phyloP scores from a whole-genome alignment of 2,113 vertebrate genomes.

The Barnardius zonarius region DNA sequence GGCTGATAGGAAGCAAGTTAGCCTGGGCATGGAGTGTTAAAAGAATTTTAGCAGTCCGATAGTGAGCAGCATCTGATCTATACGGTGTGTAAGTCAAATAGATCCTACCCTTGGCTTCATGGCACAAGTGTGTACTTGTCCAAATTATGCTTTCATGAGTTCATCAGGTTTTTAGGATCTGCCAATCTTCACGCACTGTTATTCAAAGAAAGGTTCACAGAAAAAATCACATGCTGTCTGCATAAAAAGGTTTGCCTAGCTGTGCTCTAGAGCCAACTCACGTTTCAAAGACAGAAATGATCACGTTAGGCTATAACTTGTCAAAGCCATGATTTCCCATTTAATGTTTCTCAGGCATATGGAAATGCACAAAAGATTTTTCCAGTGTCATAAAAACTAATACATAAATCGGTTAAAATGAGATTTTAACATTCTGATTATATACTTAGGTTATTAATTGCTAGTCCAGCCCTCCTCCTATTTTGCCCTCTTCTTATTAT shows the following conservation, averaged over 20 bases:
- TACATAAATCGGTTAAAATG: background rate
- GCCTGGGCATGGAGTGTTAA: background rate
- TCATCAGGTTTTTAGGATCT: background rate
- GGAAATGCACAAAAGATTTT: background rate
- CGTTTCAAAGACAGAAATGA: background rate
- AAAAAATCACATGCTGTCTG: background rate
- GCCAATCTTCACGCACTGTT: background rate
- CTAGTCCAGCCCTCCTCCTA: background rate
- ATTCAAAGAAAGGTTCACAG: background rate
- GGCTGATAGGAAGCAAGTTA: background rate
- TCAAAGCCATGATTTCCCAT: background rate
- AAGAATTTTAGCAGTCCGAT: background rate
- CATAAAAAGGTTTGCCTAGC: background rate
- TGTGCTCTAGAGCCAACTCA: background rate
- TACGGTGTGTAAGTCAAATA: background rate
- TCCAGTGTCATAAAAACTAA: background rate
- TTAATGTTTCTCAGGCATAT: background rate
- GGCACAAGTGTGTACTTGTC: background rate
- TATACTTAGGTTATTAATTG: conserved; percentile 28
- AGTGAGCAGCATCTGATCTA: background rate
- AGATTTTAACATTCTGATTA: conserved; percentile 22
- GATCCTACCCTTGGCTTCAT: background rate
- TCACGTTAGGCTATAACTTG: background rate
- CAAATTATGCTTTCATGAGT: background rate
- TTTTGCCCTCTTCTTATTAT: conserved; percentile 51